Conservation (phyloP, 2,888 invertebrate species). For the Phortica okadai region DNA sequence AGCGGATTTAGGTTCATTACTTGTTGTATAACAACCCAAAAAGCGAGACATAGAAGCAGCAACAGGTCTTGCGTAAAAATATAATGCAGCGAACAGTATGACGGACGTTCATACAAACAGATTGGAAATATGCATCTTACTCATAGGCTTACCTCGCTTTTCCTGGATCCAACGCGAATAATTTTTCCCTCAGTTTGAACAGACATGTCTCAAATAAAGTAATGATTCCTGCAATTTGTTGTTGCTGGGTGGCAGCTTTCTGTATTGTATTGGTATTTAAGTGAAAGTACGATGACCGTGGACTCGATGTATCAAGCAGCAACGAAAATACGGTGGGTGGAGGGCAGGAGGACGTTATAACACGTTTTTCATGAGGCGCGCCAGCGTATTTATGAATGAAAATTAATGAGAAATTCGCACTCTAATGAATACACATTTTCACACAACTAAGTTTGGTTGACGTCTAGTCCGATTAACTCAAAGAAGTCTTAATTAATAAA, state of each 20-base stretch:
- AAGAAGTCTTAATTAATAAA: constrained; percentile 33
- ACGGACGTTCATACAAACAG: background rate
- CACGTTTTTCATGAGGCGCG: constrained; percentile 26
- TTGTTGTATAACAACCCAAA: constrained; percentile 34
- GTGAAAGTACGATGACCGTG: constrained; percentile 57
- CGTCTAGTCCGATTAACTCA: constrained; percentile 36
- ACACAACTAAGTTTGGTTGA: constrained; percentile 56
- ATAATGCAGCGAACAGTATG: background rate
- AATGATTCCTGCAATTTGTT: background rate
- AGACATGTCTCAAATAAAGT: constrained; percentile 51
- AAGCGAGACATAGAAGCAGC: constrained; percentile 44
- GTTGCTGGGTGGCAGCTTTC: background rate
- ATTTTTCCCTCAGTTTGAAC: constrained; percentile 74
- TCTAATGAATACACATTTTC: constrained; percentile 50
- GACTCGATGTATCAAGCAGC: constrained; percentile 26
- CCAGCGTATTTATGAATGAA: constrained; percentile 45
- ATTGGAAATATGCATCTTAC: constrained; percentile 8
- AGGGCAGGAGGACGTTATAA: constrained; percentile 24
- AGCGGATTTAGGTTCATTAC: background rate
- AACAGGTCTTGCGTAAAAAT: constrained; percentile 66
- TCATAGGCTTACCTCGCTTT: constrained; percentile 84
- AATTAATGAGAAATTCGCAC: constrained; percentile 60
- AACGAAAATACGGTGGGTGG: background rate
- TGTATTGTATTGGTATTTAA: constrained; percentile 24
- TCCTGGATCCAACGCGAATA: constrained; percentile 88